These are phyloP conservation scores for Bembecia ichneumoniformis DNA, from an alignment of 2,888 invertebrate species.

Conservation along the genomic window DNA sequence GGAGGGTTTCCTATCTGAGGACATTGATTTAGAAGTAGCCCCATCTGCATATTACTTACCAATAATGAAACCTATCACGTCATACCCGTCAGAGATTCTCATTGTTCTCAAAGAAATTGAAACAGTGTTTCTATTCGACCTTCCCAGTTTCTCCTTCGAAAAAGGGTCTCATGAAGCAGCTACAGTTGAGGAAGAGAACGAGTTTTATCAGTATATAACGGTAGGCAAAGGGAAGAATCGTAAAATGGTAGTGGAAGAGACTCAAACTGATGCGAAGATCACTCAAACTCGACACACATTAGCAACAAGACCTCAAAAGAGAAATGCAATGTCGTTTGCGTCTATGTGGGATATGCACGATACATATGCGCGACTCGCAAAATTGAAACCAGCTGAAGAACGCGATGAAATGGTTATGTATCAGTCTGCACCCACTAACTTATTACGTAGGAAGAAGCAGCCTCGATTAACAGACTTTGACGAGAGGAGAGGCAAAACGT, in stretches of 20 bases:
- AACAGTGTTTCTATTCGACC: conserved; percentile 75
- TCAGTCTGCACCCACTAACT: conserved; percentile 40
- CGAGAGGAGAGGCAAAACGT: conserved; percentile 25
- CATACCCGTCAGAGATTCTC: conserved; percentile 71
- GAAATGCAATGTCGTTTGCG: conserved; percentile 75
- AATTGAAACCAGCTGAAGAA: conserved; percentile 27
- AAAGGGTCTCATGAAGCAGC: conserved; percentile 73
- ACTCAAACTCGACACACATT: conserved; percentile 77
- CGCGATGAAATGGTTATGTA: conserved; percentile 64
- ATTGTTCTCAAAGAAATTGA: conserved; percentile 78
- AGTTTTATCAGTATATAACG: conserved; percentile 77
- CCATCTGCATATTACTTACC: conserved; percentile 59
- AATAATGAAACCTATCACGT: conserved; percentile 33
- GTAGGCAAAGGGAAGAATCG: conserved; percentile 77
- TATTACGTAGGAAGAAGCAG: conserved; percentile 40
- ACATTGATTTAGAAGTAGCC: conserved; percentile 36
- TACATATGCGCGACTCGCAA: conserved; percentile 69
- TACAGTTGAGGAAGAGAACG: conserved; percentile 74
- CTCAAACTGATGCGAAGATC: conserved; percentile 76
- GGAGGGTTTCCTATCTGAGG: conserved; percentile 32
- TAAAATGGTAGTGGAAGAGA: conserved; percentile 77
- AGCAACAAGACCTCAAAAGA: conserved; percentile 65
- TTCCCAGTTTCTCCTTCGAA: conserved; percentile 75
- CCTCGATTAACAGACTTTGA: conserved; percentile 9
- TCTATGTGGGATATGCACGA: conserved; percentile 86